Base-by-base conservation (phyloP, 1,140 invertebrate genomes). In the Pristionchus pacificus region DNA sequence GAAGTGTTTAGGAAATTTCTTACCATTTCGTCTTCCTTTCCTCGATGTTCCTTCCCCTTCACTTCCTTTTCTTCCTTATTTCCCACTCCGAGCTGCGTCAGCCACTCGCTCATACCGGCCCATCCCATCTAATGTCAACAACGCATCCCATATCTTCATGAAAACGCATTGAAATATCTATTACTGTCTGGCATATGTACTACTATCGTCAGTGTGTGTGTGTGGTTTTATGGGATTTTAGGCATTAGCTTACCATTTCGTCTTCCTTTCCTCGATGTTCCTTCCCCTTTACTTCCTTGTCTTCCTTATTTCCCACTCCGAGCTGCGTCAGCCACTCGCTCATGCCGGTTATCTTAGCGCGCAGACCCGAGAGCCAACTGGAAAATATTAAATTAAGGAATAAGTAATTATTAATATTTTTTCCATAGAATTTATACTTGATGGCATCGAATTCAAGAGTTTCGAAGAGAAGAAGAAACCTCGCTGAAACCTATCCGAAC, bases 301-400 rank as follows among this genome's bases (percentile, higher is more conserved):
- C 32, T 49, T 49, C 62, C 32, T 60, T 6, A 60, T 66, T 49
- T 6, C 31, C 14, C 3, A 72, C 60, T 19, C 70, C 70, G n/a
- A 72, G 28, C 25, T 72, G 70, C 32, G 49, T 65, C 70, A 72
- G 65, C 70, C 70, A 72, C 29, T 72, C 70, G 55, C 58, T 57
- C 30, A 72, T 55, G 24, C 38, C 15, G 1, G 62, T 65, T 13
- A 72, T 49, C 32, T 72, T 72, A 2, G 70, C 64, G 30, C 59
- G 49, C 32, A 72, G 65, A 14, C 70, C 70, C 14, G 62, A 66
- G 58, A 72, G 66, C 70, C 70, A 72, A 31, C 70, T 72, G 64
- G 61, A 72, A 71, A 65, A 32, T 32, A 10, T n/a, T n/a, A 60
- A n/a, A 28, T 57, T 57, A 24, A 57, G 55, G 24, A 57, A 57